Evolutionary conservation across 2,797 vertebrate species (phyloP).

Genomic region (Sternarchorhynchus goeldii): DNA sequence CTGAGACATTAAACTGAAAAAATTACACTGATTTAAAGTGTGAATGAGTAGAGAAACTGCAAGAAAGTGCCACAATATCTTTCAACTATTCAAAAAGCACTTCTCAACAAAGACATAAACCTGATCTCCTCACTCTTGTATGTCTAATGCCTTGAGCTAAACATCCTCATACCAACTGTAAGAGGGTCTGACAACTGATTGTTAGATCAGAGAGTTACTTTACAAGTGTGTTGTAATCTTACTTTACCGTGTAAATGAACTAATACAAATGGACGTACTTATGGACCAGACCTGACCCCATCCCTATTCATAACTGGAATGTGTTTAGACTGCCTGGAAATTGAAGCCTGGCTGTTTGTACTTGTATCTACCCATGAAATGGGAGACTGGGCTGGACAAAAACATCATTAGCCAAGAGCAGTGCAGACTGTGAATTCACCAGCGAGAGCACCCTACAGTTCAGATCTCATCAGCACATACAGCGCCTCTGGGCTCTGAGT

Average conservation of each 20-base stretch:
- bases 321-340: not conserved
- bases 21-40: not conserved
- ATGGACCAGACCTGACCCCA: conserved; percentile 18
- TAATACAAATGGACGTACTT: conserved; percentile 7
- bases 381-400: conserved; percentile 45
- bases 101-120: conserved; percentile 17
- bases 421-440: conserved; percentile 10
- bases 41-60: too few relatives aligned
- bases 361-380: conserved; percentile 49
- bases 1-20: not conserved
- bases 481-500: not conserved
- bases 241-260: not conserved
- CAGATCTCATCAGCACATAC: conserved; percentile 10
- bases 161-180: not conserved
- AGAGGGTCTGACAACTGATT: not conserved
- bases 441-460: conserved; percentile 21
- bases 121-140: conserved; percentile 34
- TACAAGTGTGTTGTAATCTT: not conserved
- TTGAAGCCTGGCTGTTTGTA: not conserved
- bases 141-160: conserved; percentile 32
- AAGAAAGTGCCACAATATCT: not conserved
- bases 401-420: conserved; percentile 29
- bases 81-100: conserved; percentile 12
- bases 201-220: not conserved
- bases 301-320: conserved; percentile 6